Evolutionary conservation across 2,113 vertebrate genomes (phyloP).

Genomic region (Campylomormyrus numenius): DNA sequence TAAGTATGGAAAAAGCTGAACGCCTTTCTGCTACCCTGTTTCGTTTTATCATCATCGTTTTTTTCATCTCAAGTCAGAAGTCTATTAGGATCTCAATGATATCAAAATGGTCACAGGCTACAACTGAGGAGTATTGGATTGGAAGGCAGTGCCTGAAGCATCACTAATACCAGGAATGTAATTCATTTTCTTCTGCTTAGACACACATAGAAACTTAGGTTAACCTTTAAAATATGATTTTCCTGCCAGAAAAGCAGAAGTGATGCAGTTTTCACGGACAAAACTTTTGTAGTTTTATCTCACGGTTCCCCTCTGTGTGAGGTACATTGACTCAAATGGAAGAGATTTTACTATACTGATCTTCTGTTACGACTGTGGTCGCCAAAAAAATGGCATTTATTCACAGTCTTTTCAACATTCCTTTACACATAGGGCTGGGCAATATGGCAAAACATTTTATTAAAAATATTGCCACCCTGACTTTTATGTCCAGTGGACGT

Average conservation of each 20-base stretch:
- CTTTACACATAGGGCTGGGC: background rate
- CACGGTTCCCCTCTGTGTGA: background rate
- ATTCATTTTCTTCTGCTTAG: background rate
- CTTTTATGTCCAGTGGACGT: no score
- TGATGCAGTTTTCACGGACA: background rate
- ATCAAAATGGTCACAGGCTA: background rate
- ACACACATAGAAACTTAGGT: background rate
- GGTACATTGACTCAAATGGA: background rate
- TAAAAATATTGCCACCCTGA: background rate
- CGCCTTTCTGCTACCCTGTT: background rate
- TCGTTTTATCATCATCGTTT: background rate
- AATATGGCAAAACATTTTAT: background rate
- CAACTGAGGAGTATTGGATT: background rate
- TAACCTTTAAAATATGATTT: background rate
- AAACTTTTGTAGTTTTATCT: background rate
- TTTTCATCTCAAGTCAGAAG: background rate
- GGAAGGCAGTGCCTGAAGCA: background rate
- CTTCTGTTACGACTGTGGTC: background rate
- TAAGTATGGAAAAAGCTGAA: background rate
- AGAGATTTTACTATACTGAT: background rate
- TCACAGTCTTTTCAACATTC: background rate
- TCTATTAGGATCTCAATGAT: background rate
- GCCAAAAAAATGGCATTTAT: background rate
- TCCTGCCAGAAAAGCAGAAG: background rate
- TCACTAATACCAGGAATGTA: background rate